Percentiles rank a stretch among this genome's conserved stretches.
Conservation (phyloP, 2,113 vertebrate genomes). For the Osmerus mordax region DNA sequence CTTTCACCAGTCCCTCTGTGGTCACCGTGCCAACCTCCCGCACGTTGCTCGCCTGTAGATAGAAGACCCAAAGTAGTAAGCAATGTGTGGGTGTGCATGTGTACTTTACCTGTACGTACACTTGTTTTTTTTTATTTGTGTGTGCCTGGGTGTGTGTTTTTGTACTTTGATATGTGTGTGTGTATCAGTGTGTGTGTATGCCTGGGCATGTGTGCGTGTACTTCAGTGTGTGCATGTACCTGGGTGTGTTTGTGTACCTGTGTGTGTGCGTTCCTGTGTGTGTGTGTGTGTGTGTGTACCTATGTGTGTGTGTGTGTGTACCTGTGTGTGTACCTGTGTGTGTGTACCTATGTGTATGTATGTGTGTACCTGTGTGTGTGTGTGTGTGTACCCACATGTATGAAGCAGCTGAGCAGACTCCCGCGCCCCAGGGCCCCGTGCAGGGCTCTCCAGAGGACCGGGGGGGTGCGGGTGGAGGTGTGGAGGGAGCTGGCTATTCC, state of each 20-base stretch:
- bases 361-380: background rate
- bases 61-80: slow-evolving; percentile 10
- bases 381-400: slow-evolving; percentile 57
- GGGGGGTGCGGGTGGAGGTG: slow-evolving; percentile 57
- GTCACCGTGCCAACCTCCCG: slow-evolving; percentile 67
- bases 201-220: background rate
- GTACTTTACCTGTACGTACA: too few species aligned
- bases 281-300: background rate
- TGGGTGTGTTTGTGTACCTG: too few species aligned
- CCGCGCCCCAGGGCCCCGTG: slow-evolving; percentile 60
- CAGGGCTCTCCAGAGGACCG: slow-evolving; percentile 69
- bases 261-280: background rate
- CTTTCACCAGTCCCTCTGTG: slow-evolving; percentile 67
- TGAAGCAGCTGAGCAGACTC: slow-evolving; percentile 75
- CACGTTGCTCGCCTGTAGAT: slow-evolving; percentile 57
- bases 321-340: background rate
- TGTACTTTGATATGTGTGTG: background rate
- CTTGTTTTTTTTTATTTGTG: background rate
- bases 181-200: background rate
- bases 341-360: background rate
- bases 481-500: slow-evolving; percentile 70
- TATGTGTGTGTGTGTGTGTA: background rate
- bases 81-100: background rate
- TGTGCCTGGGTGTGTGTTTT: background rate
- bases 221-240: background rate